phyloP scores from a whole-genome alignment of 1,140 invertebrate genomes.

The Chironomus striatipennis region DNA sequence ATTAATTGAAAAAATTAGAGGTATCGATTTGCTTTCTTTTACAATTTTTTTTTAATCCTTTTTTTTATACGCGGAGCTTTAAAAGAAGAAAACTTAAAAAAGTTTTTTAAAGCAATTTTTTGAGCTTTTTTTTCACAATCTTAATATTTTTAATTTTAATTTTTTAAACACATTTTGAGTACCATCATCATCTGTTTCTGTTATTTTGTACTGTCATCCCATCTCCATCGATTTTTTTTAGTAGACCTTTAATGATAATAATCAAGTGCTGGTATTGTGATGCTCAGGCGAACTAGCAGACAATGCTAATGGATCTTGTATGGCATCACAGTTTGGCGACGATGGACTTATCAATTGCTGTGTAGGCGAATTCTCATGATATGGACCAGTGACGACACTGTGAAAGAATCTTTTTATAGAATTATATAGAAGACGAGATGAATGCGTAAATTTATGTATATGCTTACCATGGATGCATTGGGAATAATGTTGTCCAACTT shows the following conservation, averaged over 20 bases:
- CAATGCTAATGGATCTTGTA: background rate
- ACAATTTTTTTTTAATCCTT: background rate
- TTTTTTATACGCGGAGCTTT: background rate
- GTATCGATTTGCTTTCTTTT: background rate
- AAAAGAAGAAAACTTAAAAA: background rate
- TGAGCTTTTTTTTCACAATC: background rate
- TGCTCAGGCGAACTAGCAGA: background rate
- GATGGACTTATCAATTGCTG: slow-evolving; percentile 2
- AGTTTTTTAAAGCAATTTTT: background rate
- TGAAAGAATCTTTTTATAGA: slow-evolving; percentile 15
- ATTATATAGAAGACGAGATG: background rate
- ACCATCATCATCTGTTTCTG: background rate
- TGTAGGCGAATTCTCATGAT: slow-evolving; percentile 48
- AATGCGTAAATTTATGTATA: background rate
- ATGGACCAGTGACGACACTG: slow-evolving; percentile 64
- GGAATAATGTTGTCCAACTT: slow-evolving; percentile 75
- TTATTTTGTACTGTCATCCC: background rate
- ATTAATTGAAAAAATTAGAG: slow-evolving; percentile 15
- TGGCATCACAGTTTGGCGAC: background rate
- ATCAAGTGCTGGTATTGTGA: background rate
- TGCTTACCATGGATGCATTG: slow-evolving; percentile 63
- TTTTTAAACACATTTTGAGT: background rate
- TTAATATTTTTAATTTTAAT: background rate
- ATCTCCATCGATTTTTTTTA: background rate
- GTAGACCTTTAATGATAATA: slow-evolving; percentile 4